Percentiles rank a stretch among this genome's conserved stretches.
These are phyloP conservation scores for Gasterosteus nipponicus DNA, from an alignment of 2,113 vertebrate species.

Conservation along the genomic window DNA sequence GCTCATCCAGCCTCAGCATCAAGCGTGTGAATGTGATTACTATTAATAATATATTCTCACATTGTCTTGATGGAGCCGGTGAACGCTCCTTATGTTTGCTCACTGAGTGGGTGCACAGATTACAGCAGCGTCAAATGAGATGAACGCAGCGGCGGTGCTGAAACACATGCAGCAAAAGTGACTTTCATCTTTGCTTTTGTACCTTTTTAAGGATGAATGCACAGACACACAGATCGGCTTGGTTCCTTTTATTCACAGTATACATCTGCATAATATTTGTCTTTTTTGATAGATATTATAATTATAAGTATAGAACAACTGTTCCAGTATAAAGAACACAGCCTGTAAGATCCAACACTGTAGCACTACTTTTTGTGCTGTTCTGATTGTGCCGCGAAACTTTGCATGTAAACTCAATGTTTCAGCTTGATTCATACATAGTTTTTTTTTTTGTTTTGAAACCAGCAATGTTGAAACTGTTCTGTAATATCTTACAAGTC, in stretches of 20 bases:
- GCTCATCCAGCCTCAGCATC: conserved; percentile 7
- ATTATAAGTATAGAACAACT: not conserved
- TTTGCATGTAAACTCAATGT: not conserved
- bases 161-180: not conserved
- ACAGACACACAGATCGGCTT: not conserved
- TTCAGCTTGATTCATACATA: too few relatives aligned
- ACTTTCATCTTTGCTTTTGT: conserved; percentile 12
- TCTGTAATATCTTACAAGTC: not conserved
- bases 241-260: not conserved
- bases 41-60: conserved; percentile 9
- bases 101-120: conserved; percentile 14
- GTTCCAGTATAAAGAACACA: not conserved
- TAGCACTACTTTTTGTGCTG: not conserved
- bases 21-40: conserved; percentile 19
- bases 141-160: not conserved
- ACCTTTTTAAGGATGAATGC: conserved; percentile 11
- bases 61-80: conserved; percentile 9
- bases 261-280: not conserved
- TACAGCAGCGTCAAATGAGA: conserved; percentile 20
- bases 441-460: not conserved
- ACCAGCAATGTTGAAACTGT: not conserved
- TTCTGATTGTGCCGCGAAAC: not conserved
- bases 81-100: not conserved
- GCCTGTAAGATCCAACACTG: not conserved
- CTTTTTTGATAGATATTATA: not conserved